A percentile compares a stretch with the other conserved stretches of the same genome.
These are phyloP conservation scores for Microtus oregoni DNA, from an alignment of 2,113 vertebrate species.

Conservation along the genomic window DNA sequence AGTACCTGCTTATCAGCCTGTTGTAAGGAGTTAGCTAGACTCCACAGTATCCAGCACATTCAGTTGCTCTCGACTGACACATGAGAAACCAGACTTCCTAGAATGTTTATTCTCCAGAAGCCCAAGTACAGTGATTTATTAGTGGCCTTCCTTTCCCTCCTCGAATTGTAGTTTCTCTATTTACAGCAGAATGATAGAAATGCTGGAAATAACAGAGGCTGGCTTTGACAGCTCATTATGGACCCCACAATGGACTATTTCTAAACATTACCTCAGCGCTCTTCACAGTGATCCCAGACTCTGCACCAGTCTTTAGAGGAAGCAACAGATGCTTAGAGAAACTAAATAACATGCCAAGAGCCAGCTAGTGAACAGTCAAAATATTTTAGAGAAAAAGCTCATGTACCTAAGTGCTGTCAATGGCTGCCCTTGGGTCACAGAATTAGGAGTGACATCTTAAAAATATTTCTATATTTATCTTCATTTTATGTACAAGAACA, in stretches of 20 bases:
- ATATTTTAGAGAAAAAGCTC: constrained; percentile 5
- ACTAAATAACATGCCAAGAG: constrained; percentile 15
- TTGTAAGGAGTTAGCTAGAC: background rate
- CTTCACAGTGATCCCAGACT: background rate
- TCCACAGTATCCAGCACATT: background rate
- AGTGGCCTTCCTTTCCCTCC: constrained; percentile 18
- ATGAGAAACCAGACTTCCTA: background rate
- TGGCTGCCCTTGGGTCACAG: constrained; percentile 29
- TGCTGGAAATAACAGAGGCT: background rate
- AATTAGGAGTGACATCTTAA: constrained; percentile 17
- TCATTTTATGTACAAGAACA: background rate
- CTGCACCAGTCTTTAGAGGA: background rate
- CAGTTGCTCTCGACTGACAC: background rate
- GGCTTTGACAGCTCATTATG: background rate
- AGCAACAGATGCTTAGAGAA: constrained; percentile 41
- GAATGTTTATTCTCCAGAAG: background rate
- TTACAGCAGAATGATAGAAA: background rate
- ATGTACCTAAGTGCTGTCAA: background rate
- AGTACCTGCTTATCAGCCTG: background rate
- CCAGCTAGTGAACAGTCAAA: background rate
- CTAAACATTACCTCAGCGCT: background rate
- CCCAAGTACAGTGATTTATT: background rate
- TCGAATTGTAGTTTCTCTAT: constrained; percentile 27
- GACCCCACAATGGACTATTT: background rate
- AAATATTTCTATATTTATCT: constrained; percentile 3